Evolutionary conservation across 2,113 vertebrate species (phyloP).

Genomic region (Agapornis roseicollis): DNA sequence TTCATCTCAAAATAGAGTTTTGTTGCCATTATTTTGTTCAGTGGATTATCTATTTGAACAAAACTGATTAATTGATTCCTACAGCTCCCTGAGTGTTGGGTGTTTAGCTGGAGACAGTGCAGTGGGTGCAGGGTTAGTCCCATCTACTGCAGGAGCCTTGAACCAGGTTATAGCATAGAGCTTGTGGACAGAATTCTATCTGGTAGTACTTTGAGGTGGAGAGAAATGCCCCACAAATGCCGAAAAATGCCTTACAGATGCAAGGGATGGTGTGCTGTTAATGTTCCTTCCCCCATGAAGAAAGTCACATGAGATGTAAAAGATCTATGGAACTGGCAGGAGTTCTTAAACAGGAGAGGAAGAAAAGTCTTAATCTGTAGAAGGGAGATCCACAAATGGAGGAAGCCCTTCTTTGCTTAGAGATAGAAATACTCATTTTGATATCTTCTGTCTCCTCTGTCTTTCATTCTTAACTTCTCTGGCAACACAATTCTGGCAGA

Average conservation of each 20-base stretch:
- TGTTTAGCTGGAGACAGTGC: neutral
- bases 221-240: neutral
- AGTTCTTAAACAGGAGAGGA: neutral
- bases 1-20: neutral
- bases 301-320: neutral
- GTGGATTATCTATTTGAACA: neutral
- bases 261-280: neutral
- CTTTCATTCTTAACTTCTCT: slow-evolving; percentile 66
- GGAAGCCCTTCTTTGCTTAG: slow-evolving; percentile 3
- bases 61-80: neutral
- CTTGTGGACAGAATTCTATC: neutral
- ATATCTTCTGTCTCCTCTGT: slow-evolving; percentile 26
- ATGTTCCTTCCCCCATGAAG: neutral
- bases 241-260: neutral
- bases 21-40: neutral
- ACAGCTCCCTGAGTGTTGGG: rapidly evolving
- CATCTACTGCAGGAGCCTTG: neutral
- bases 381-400: neutral
- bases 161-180: neutral
- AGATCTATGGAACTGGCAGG: neutral
- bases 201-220: neutral
- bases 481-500: slow-evolving; percentile 57
- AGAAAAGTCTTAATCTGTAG: neutral
- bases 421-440: slow-evolving; percentile 19
- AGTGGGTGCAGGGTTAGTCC: neutral